A percentile compares a stretch with the other conserved stretches of the same genome.
These are phyloP conservation scores for Dasysyrphus tricinctus DNA, from an alignment of 2,888 invertebrate genomes.

Conservation along the genomic window DNA sequence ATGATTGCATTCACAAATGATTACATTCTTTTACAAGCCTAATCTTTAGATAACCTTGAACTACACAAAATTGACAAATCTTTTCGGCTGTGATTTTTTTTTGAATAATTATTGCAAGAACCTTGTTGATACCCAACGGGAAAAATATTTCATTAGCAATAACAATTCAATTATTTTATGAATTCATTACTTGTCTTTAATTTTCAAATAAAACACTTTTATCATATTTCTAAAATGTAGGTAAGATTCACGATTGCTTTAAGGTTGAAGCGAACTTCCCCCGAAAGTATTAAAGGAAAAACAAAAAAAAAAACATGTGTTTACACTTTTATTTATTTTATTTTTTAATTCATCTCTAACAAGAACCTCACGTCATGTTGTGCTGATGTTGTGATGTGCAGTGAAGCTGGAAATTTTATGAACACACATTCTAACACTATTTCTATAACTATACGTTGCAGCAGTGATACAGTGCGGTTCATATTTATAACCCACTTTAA, in stretches of 20 bases:
- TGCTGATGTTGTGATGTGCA: neutral
- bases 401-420: constrained; percentile 3
- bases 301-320: neutral
- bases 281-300: neutral
- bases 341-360: neutral
- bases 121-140: too few relatives aligned
- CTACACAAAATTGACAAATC: too few relatives aligned
- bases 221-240: neutral
- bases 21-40: too few relatives aligned
- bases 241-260: neutral
- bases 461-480: neutral
- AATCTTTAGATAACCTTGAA: too few relatives aligned
- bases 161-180: neutral
- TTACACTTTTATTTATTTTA: neutral
- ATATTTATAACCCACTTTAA: too few relatives aligned
- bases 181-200: neutral
- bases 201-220: neutral
- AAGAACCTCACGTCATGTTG: neutral
- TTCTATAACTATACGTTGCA: neutral
- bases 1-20: too few relatives aligned
- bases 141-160: neutral
- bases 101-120: too few relatives aligned
- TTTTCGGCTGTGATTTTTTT: too few relatives aligned
- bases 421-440: neutral
- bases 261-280: too few relatives aligned